phyloP scores from a whole-genome alignment of 2,888 invertebrate genomes.

The Oscheius myriophilus region DNA sequence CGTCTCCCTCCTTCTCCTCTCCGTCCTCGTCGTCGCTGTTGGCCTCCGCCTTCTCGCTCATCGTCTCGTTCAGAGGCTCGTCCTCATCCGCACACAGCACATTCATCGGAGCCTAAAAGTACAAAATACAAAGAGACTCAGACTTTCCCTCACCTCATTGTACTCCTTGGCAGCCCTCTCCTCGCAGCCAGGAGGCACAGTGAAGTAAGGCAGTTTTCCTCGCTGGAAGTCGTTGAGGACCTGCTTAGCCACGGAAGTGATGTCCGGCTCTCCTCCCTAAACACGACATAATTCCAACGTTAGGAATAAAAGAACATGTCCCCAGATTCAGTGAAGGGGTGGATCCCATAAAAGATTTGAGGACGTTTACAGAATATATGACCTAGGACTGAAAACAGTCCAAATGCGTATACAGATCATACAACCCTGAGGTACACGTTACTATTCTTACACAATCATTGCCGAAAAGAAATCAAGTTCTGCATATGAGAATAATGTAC shows the following conservation, averaged over 20 bases:
- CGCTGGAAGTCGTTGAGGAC: constrained; percentile 98
- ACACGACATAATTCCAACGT: constrained; percentile 16
- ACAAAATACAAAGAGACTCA: not conserved
- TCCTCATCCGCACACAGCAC: constrained; percentile 62
- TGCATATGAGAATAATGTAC: too few species aligned
- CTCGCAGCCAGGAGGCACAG: constrained; percentile 64
- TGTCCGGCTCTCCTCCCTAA: constrained; percentile 91
- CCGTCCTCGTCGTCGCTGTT: constrained; percentile 32
- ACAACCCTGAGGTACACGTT: too few species aligned
- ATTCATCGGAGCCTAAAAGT: constrained; percentile 62
- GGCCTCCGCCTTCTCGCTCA: constrained; percentile 35
- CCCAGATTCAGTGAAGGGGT: too few species aligned
- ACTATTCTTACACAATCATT: too few species aligned
- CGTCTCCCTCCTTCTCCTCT: constrained; percentile 32
- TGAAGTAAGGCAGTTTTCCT: constrained; percentile 83
- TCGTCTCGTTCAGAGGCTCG: constrained; percentile 45
- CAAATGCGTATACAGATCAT: too few species aligned
- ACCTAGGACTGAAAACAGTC: too few species aligned
- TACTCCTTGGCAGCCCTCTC: constrained; percentile 52
- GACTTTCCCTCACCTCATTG: constrained; percentile 32
- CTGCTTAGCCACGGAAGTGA: constrained; percentile 88
- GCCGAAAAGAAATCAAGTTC: too few species aligned
- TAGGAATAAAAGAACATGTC: too few species aligned
- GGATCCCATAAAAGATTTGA: too few species aligned
- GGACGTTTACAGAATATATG: too few species aligned